phyloP scores from a whole-genome alignment of 1,140 invertebrate species.

The Drosophila ficusphila region DNA sequence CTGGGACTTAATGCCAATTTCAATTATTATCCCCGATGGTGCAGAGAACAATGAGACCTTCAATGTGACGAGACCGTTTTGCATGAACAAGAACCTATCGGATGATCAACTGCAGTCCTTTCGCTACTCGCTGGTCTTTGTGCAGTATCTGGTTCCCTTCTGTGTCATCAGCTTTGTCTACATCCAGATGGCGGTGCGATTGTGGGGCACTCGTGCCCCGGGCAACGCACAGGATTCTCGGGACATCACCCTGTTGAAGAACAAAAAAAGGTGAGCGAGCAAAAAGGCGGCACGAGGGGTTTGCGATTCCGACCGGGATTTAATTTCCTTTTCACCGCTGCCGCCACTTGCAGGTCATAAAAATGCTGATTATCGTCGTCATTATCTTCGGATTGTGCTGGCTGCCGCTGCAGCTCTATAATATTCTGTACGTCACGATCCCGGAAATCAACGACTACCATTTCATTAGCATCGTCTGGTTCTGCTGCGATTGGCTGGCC shows the following conservation, averaged over 20 bases:
- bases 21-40: neutral
- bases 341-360: slow-evolving; percentile 88
- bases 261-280: slow-evolving; percentile 90
- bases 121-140: slow-evolving; percentile 85
- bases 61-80: slow-evolving; percentile 86
- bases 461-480: slow-evolving; percentile 92
- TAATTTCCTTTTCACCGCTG: slow-evolving; percentile 27
- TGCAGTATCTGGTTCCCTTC: slow-evolving; percentile 91
- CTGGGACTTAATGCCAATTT: neutral
- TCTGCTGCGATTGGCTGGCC: slow-evolving; percentile 93
- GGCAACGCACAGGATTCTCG: slow-evolving; percentile 90
- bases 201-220: slow-evolving; percentile 91
- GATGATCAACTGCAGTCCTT: slow-evolving; percentile 86
- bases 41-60: slow-evolving; percentile 67
- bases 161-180: slow-evolving; percentile 92
- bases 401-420: slow-evolving; percentile 92
- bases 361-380: slow-evolving; percentile 93
- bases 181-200: slow-evolving; percentile 89
- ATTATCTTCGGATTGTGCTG: slow-evolving; percentile 92
- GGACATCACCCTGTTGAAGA: slow-evolving; percentile 90
- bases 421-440: slow-evolving; percentile 89
- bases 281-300: slow-evolving; percentile 69
- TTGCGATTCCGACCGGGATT: slow-evolving; percentile 14
- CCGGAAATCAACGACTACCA: slow-evolving; percentile 90
- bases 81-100: slow-evolving; percentile 86